Conservation (phyloP, 2,113 vertebrate species). For the Carassius carassius region DNA sequence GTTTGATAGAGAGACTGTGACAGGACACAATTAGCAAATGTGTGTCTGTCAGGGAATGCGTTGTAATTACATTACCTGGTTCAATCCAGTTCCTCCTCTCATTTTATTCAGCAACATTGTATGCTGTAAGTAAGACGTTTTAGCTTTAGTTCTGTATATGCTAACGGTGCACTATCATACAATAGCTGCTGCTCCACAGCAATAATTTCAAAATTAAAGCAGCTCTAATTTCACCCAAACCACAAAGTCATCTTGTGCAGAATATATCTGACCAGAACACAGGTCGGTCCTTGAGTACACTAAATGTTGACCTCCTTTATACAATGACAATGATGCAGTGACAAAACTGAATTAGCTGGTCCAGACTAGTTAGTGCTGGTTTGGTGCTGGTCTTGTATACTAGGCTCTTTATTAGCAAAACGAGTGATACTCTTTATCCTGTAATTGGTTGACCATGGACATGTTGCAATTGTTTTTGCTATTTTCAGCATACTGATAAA, state of each 20-base stretch:
- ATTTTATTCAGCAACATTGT: conserved; percentile 18
- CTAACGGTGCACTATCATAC: background rate
- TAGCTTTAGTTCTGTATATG: conserved; percentile 5
- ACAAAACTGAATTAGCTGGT: background rate
- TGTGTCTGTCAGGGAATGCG: background rate
- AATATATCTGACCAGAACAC: background rate
- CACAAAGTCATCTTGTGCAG: conserved; percentile 26
- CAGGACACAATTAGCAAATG: background rate
- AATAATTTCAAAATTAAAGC: conserved; percentile 23
- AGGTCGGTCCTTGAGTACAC: background rate
- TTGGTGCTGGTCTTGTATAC: background rate
- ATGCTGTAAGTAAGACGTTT: conserved; percentile 39
- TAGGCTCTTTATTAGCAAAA: background rate
- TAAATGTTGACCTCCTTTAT: background rate
- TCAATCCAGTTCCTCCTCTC: conserved; percentile 32
- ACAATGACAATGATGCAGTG: background rate
- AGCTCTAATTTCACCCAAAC: conserved; percentile 44
- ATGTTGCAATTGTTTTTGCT: background rate
- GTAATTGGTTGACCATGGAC: background rate
- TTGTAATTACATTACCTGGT: conserved; percentile 43
- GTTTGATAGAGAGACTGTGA: background rate
- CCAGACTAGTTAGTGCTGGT: background rate
- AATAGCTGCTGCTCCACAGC: background rate
- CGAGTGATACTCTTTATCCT: background rate
- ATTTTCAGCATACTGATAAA: background rate